Evolutionary conservation across 2,113 vertebrate genomes (phyloP), one percentile per base, ranked within the genome.

Genomic region (Tetrax tetrax): DNA sequence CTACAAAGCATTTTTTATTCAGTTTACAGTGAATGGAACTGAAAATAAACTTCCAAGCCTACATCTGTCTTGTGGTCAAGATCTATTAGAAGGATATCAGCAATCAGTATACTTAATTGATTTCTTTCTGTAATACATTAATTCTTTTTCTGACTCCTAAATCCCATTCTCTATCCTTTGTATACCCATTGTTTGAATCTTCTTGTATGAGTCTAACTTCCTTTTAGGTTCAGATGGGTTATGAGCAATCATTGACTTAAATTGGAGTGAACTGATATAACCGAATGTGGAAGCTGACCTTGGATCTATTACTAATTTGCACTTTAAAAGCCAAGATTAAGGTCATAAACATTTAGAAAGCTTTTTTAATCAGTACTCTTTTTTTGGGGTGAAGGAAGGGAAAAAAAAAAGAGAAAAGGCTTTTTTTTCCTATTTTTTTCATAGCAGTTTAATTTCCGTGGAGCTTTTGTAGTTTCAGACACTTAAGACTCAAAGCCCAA

Each of bases 321-420:
- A 9, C 4, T 10, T 88, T 38, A 37, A 19, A 90, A 72, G 3
- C 4, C 3, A 64, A 83, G 48, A 43, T 66, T 43, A 51, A 48
- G 20, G 7, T 45, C 7, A 25, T 88, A 79, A 86, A 53, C 7
- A 4, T 72, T 76, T 56, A 68, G 29, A 88, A 88, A 86, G 9
- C 3, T 68, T 4, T 50, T 70, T 81, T 54, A 72, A 64, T 22
- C 12, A 76, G 11, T 35, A 28, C 0, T 35, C 59, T 71, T 72
- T 12, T 2, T 0, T 38, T n/a, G n/a, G 41, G 48, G 20, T 8
- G 24, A 33, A 3, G 5, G 25, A 22, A 4, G 2, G 1, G 9
- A 12, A 59, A 69, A 48, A 7, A 29, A 41, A 15, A 8, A 41
- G 23, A 24, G 3, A 56, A 7, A 54, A 60, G 12, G 2, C 2